A percentile compares a stretch with the other conserved stretches of the same genome.
phyloP scores from a whole-genome alignment of 1,140 invertebrate species.

The Cydia splendana region DNA sequence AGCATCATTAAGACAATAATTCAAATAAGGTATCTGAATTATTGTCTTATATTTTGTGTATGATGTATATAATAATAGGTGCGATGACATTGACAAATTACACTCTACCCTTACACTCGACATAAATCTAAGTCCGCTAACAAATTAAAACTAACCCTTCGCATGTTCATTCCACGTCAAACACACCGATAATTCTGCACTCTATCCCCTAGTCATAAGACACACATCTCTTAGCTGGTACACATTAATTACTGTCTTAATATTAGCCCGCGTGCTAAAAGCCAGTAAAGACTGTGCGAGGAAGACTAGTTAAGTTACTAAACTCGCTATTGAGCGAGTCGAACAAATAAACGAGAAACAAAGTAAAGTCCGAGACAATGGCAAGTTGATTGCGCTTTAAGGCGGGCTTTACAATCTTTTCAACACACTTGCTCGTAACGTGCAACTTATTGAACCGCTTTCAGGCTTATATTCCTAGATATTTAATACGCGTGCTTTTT shows the following conservation, averaged over 20 bases:
- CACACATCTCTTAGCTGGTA: neutral
- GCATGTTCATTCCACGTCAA: neutral
- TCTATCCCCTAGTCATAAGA: neutral
- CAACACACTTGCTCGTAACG: no score
- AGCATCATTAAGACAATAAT: no score
- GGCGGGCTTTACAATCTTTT: neutral
- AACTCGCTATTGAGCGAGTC: neutral
- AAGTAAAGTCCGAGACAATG: conserved; percentile 3
- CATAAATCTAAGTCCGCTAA: conserved; percentile 14
- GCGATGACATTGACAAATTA: neutral
- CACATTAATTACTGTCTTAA: conserved; percentile 19
- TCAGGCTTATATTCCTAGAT: no score
- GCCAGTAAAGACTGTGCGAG: neutral
- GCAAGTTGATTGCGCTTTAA: conserved; percentile 15
- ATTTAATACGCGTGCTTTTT: no score
- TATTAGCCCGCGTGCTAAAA: conserved; percentile 7
- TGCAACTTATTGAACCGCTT: no score
- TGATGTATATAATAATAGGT: neutral
- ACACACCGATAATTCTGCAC: neutral
- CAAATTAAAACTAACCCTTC: conserved; percentile 7
- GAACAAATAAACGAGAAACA: neutral
- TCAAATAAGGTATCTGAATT: no score
- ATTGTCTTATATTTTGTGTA: no score
- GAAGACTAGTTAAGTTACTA: neutral
- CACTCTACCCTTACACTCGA: neutral